Evolutionary conservation across 2,888 invertebrate genomes (phyloP).

Genomic region (Hypsopygia costalis): DNA sequence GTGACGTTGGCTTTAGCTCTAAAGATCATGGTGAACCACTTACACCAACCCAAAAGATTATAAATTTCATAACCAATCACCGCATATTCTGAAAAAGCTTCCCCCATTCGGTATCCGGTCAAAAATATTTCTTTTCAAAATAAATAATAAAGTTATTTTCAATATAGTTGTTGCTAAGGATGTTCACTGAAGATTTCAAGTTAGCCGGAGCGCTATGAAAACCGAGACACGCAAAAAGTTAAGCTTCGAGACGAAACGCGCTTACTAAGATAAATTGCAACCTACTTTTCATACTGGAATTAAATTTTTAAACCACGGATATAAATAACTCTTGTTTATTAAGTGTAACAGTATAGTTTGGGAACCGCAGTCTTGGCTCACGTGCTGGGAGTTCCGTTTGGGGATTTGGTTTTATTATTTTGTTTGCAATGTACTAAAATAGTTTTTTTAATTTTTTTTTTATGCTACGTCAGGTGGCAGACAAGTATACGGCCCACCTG

Average conservation of each 20-base stretch:
- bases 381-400: background rate
- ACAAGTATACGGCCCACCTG: background rate
- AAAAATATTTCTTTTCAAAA: no score
- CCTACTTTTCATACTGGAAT: conserved; percentile 18
- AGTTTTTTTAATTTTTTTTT: no score
- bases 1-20: no score
- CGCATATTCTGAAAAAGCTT: no score
- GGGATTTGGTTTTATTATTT: no score
- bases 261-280: conserved; percentile 18
- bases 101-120: no score
- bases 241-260: conserved; percentile 8
- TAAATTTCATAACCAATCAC: no score
- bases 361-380: conserved; percentile 1
- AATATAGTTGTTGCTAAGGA: background rate
- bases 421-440: no score
- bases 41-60: no score
- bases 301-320: conserved; percentile 12
- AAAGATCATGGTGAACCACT: no score
- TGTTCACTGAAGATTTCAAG: conserved; percentile 6
- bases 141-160: conserved; percentile 8
- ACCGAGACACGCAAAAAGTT: conserved; percentile 15
- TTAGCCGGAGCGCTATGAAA: conserved; percentile 7
- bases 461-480: no score
- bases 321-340: conserved; percentile 5
- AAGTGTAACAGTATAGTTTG: background rate